Base-by-base conservation (phyloP, 2,888 invertebrate species). In the Odontomyia ornata region DNA sequence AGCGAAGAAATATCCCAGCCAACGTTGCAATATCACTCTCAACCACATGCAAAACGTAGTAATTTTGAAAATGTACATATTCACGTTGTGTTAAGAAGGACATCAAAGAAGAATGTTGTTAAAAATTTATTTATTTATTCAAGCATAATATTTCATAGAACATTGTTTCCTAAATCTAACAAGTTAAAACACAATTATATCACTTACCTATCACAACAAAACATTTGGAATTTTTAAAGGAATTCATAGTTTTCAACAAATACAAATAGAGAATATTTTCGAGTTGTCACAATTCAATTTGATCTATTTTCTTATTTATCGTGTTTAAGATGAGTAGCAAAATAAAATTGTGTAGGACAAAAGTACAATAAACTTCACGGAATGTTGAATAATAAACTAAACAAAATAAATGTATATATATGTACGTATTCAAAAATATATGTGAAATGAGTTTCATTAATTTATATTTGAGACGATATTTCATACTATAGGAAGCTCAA, bases 161-260 rank as follows among this genome's bases (percentile, higher is more conserved):
- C 69, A 47, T 46, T 47, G 18, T 65, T n/a, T 36, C 5, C 28
- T 65, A 30, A 15, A 69, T 47, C 46, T 46, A 69, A 69, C 23
- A 46, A 15, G 11, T 46, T 69, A 69, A 69, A 69, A 69, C 69
- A 36, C 3, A 18, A 46, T 25, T 69, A 69, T 69, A 69, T 69
- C 69, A 69, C 69, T 69, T 47, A 69, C 69, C 43, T 43, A 69
- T 69, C 69, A 69, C 69, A 69, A 69, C 46, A 69, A 67, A 30
- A 30, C 11, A 46, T 25, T 18, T 30, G 18, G 21, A 65, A 30
- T 15, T 65, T 52, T 65, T 36, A 30, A 65, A 27, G 13, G n/a
- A 64, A 65, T 30, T 65, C n/a, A 65, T 30, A 30, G 43, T 65
- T 15, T 65, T 11, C 65, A 30, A 65, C 21, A 11, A 65, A 65